These are phyloP conservation scores for Myanophis thanlyinensis DNA, from an alignment of 2,113 vertebrate species.

Conservation along the genomic window DNA sequence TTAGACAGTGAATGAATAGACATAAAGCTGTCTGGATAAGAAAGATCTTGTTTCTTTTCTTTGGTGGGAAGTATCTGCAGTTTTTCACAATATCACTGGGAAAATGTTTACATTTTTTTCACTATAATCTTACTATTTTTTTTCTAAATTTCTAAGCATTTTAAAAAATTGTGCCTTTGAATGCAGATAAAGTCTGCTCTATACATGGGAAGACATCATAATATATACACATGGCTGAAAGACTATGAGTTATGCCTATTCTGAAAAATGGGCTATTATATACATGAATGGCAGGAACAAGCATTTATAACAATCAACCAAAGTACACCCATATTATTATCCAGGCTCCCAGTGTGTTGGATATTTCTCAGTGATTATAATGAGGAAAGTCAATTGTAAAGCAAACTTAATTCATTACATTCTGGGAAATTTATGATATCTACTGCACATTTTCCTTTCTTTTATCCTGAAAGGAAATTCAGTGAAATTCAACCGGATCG, in stretches of 20 bases:
- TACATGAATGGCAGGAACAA: not conserved
- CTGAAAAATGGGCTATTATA: not conserved
- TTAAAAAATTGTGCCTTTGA: not conserved
- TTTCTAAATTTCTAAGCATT: not conserved
- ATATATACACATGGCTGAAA: not conserved
- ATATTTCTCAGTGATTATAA: not conserved
- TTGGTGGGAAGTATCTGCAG: not conserved
- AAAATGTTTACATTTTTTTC: too few species aligned
- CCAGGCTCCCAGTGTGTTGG: not conserved
- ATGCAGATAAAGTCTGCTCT: not conserved
- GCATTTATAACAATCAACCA: not conserved
- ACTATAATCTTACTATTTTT: not conserved
- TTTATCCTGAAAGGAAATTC: too few species aligned
- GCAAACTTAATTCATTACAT: not conserved
- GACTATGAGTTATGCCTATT: not conserved
- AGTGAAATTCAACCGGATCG: too few species aligned
- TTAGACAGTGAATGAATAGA: not conserved
- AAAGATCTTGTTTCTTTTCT: not conserved
- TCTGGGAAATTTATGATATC: not conserved
- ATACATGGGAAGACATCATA: not conserved
- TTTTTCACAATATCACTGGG: not conserved
- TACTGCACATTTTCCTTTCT: not conserved
- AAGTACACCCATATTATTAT: not conserved
- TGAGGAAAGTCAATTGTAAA: not conserved
- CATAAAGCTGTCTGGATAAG: not conserved